Base-by-base conservation (phyloP, 2,113 vertebrate genomes). In the Syngnathus floridae region DNA sequence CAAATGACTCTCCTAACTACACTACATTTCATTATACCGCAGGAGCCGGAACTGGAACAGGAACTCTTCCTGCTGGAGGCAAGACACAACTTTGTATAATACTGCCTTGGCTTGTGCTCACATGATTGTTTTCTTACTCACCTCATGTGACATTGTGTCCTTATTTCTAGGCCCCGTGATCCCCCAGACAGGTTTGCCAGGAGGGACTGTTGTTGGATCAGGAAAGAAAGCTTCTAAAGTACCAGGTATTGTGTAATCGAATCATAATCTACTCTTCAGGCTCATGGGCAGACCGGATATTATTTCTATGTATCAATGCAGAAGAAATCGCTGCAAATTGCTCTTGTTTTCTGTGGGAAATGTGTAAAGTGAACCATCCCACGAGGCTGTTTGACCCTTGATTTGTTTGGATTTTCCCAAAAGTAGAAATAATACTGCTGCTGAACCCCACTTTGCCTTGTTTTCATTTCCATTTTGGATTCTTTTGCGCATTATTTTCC, bases 141-240 rank as follows among this genome's bases (percentile, higher is more conserved):
- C 54, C 13, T 56, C 13, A 4, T 31, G 58, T 61, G 26, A 64
- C 36, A 31, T 66, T 56, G 14, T 11, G 31, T 21, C 41, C 31
- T 73, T 46, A 59, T 17, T 82, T 70, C 37, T 69, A 91, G 90
- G 16, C 38, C 82, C 88, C 72, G 88, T 87, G 74, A 88, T 90
- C 74, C 90, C 90, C 72, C 90, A 91, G 77, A 91, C 86, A 0
- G 91, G 90, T 46, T 78, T 91, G 49, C 85, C 88, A 72, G 91
- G 89, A 79, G 89, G 88, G 7, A 70, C 69, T 2, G 80, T 70
- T 70, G 84, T 51, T 62, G 83, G 68, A 4, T 73, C 75, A 21
- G 86, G 79, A 69, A 88, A 87, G 40, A 92, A 92, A 76, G 81
- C 90, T 64, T 66, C 88, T n/a, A 92, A 92, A 88, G 83, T 91